Evolutionary conservation across 2,113 vertebrate species (phyloP).

Genomic region (Ceyx margarethae): DNA sequence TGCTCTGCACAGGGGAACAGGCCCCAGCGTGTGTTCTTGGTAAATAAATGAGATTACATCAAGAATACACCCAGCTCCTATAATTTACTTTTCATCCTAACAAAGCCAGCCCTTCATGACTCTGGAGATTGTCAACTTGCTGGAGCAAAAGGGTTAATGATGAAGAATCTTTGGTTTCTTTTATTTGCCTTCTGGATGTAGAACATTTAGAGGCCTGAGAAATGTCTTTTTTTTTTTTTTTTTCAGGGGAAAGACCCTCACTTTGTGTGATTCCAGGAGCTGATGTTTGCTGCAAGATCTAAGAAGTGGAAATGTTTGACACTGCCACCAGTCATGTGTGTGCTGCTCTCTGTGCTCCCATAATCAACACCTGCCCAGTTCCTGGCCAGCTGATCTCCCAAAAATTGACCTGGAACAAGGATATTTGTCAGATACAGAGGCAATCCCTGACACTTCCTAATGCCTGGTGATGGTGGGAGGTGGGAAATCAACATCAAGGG

Average conservation of each 20-base stretch:
- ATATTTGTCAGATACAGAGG: background rate
- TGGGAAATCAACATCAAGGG: background rate
- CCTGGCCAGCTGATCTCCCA: background rate
- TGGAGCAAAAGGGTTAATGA: background rate
- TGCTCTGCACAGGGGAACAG: background rate
- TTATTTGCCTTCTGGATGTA: background rate
- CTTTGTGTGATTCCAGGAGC: background rate
- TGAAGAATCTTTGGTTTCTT: background rate
- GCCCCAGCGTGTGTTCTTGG: background rate
- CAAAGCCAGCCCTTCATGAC: background rate
- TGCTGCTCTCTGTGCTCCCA: background rate
- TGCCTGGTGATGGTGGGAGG: background rate
- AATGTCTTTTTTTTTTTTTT: background rate
- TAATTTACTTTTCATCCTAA: conserved; percentile 14
- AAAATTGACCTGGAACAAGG: background rate
- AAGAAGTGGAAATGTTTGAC: background rate
- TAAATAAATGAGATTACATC: conserved; percentile 34
- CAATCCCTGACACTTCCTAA: background rate
- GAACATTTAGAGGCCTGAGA: background rate
- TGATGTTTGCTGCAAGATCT: background rate
- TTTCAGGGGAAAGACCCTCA: background rate
- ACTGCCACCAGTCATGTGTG: accelerated
- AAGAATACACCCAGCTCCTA: conserved; percentile 4
- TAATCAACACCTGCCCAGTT: background rate
- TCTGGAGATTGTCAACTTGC: background rate